These are phyloP conservation scores for Drosophila nigricruria DNA, from an alignment of 2,888 invertebrate genomes.

Conservation along the genomic window DNA sequence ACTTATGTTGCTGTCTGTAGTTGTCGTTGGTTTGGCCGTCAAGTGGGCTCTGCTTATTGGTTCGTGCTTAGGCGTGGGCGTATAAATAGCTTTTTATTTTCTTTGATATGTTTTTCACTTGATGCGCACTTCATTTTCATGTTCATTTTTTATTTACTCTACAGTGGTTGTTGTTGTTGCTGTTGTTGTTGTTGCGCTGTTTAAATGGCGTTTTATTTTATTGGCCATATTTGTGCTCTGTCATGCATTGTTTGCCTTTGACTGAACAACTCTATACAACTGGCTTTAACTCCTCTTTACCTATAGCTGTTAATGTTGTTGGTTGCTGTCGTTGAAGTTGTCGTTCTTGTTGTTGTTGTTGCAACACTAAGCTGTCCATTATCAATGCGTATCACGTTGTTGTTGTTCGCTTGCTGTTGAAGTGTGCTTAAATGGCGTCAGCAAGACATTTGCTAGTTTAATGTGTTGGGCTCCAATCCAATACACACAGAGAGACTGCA, in stretches of 20 bases:
- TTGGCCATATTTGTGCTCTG: constrained; percentile 79
- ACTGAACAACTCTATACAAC: constrained; percentile 53
- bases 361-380: constrained; percentile 70
- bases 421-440: constrained; percentile 83
- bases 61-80: constrained; percentile 64
- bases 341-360: constrained; percentile 40
- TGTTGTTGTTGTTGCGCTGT: constrained; percentile 45
- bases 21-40: constrained; percentile 30
- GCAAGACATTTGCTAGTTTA: constrained; percentile 72
- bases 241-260: constrained; percentile 76
- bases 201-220: constrained; percentile 78
- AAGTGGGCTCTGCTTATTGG: constrained; percentile 63
- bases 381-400: constrained; percentile 81
- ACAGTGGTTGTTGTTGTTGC: constrained; percentile 16
- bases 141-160: constrained; percentile 9
- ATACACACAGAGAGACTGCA: background rate
- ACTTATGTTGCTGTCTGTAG: constrained; percentile 29
- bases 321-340: constrained; percentile 21
- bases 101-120: constrained; percentile 39
- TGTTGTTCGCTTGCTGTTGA: constrained; percentile 53
- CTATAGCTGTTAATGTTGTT: background rate
- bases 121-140: constrained; percentile 50
- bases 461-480: constrained; percentile 50
- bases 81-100: constrained; percentile 42
- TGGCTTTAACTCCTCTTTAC: constrained; percentile 28